Percentiles rank a stretch among this genome's conserved stretches.
Evolutionary conservation across 92 coral and sea anemone genomes (phyloP).

Genomic region (Phenganax stokvisi): DNA sequence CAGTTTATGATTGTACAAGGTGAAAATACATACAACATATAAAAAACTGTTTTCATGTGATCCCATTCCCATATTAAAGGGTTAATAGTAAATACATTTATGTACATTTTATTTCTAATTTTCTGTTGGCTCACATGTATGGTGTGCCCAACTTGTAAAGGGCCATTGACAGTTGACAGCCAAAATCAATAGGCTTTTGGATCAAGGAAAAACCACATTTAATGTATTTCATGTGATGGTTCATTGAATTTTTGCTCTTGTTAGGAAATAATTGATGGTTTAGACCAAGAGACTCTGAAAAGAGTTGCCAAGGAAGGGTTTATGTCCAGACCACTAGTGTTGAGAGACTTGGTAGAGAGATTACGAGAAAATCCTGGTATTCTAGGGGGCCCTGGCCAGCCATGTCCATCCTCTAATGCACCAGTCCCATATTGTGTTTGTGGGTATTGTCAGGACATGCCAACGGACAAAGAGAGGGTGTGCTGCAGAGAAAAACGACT

Average conservation of each 20-base stretch:
- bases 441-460: slow-evolving; percentile 11
- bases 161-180: too few relatives aligned
- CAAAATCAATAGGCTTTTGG: too few relatives aligned
- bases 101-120: too few relatives aligned
- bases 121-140: too few relatives aligned
- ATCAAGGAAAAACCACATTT: too few relatives aligned
- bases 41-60: too few relatives aligned
- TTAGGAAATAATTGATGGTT: slow-evolving; percentile 17
- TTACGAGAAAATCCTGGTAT: neutral
- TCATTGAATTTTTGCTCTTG: neutral
- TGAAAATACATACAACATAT: too few relatives aligned
- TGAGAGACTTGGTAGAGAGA: neutral
- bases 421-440: slow-evolving; percentile 17
- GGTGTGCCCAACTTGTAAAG: too few relatives aligned
- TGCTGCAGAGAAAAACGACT: slow-evolving; percentile 33
- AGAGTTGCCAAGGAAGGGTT: slow-evolving; percentile 18
- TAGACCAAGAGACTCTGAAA: slow-evolving; percentile 6
- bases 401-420: neutral
- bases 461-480: slow-evolving; percentile 6
- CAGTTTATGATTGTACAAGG: too few relatives aligned
- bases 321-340: slow-evolving; percentile 19
- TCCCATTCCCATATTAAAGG: too few relatives aligned
- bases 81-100: too few relatives aligned
- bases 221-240: neutral
- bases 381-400: neutral